These are phyloP conservation scores for Gnathonemus longibarbis DNA, from an alignment of 2,113 vertebrate genomes.

Conservation along the genomic window DNA sequence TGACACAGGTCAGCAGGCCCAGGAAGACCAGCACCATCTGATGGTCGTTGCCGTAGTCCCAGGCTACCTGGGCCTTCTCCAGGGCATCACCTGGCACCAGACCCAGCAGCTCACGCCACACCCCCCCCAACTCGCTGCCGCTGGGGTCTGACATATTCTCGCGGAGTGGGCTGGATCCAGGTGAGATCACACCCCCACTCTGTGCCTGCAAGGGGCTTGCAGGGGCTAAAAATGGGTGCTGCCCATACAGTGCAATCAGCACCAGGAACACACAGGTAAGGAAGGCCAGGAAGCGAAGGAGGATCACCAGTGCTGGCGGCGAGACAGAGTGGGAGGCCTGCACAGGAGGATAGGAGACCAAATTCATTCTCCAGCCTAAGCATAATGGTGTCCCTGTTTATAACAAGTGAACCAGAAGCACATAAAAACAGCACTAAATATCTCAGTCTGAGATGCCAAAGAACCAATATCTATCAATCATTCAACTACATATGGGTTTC, in stretches of 20 bases:
- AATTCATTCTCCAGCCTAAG: neutral
- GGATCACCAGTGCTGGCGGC: constrained; percentile 71
- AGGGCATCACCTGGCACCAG: constrained; percentile 60
- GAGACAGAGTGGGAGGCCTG: constrained; percentile 66
- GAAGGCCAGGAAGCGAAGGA: constrained; percentile 75
- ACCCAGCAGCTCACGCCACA: constrained; percentile 64
- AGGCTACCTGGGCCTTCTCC: constrained; percentile 54
- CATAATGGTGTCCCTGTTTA: neutral
- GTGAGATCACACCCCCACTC: constrained; percentile 39
- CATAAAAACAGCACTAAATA: neutral
- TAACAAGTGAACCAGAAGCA: neutral
- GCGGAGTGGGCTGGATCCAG: constrained; percentile 35
- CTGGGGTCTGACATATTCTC: constrained; percentile 24
- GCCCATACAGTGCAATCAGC: constrained; percentile 51
- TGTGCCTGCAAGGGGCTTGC: constrained; percentile 21
- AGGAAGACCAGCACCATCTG: constrained; percentile 66
- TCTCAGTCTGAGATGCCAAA: neutral
- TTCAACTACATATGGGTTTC: neutral
- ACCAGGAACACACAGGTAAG: constrained; percentile 73
- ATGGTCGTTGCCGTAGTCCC: constrained; percentile 73
- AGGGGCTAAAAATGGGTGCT: constrained; percentile 31
- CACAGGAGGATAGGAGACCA: neutral
- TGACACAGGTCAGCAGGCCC: constrained; percentile 78
- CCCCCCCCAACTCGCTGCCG: constrained; percentile 20
- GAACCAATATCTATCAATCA: neutral